phyloP scores from a whole-genome alignment of 2,113 vertebrate species.

The sheep (Ovis aries) region ARS-UI_Ramb_v3.0 NC_056070.1:38837501-38838000 shows the following conservation, averaged over 20 bases:
- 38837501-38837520: no score
- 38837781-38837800: not conserved
- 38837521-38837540: no score
- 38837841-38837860: not conserved
- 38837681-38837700: conserved; percentile 57
- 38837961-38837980: not conserved
- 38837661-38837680: conserved; percentile 22
- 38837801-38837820: not conserved
- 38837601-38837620: conserved; percentile 1
- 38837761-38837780: not conserved
- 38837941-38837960: not conserved
- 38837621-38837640: conserved; percentile 31
- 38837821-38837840: not conserved
- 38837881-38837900: not conserved
- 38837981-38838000: not conserved
- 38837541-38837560: no score
- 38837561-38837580: conserved; percentile 25
- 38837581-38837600: conserved; percentile 46
- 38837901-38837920: not conserved
- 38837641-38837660: conserved; percentile 40
- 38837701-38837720: conserved; percentile 25
- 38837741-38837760: not conserved
- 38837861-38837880: not conserved
- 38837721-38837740: not conserved
- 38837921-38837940: no score